Percentiles rank a stretch among this genome's conserved stretches.
phyloP scores from a whole-genome alignment of 2,888 invertebrate species.

The Melipona beecheii region DNA sequence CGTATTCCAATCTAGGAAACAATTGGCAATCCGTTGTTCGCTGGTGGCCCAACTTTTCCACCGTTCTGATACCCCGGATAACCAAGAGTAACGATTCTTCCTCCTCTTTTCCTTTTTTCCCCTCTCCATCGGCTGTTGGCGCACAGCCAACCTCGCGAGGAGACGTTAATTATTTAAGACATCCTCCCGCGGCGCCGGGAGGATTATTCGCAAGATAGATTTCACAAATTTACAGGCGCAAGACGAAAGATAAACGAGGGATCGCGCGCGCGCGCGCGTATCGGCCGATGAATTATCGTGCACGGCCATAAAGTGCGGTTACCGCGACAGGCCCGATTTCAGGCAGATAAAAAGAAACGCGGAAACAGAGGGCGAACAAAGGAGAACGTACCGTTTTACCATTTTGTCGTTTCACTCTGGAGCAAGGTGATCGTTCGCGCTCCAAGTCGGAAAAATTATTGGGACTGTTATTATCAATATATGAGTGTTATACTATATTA shows the following conservation, averaged over 20 bases:
- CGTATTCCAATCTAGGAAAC: neutral
- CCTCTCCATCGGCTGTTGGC: neutral
- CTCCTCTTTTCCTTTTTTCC: neutral
- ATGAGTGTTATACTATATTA: no score
- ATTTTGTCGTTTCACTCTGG: no score
- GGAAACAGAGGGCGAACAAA: no score
- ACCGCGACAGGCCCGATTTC: constrained; percentile 1
- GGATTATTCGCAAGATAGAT: neutral
- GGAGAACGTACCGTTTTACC: no score
- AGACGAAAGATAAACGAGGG: neutral
- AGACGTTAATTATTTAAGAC: constrained; percentile 41
- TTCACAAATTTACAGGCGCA: neutral
- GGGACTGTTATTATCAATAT: no score
- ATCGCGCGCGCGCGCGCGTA: no score
- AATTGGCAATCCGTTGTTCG: neutral
- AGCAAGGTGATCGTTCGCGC: no score
- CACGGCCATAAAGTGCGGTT: neutral
- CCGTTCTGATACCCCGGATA: neutral
- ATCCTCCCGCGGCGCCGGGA: neutral
- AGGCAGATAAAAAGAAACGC: neutral
- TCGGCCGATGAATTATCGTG: constrained; percentile 1
- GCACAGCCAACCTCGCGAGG: neutral
- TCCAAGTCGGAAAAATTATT: no score
- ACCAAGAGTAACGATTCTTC: neutral
- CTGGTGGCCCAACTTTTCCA: neutral